Conservation (phyloP, 1,140 invertebrate genomes). For the Orchesella cincta region DNA sequence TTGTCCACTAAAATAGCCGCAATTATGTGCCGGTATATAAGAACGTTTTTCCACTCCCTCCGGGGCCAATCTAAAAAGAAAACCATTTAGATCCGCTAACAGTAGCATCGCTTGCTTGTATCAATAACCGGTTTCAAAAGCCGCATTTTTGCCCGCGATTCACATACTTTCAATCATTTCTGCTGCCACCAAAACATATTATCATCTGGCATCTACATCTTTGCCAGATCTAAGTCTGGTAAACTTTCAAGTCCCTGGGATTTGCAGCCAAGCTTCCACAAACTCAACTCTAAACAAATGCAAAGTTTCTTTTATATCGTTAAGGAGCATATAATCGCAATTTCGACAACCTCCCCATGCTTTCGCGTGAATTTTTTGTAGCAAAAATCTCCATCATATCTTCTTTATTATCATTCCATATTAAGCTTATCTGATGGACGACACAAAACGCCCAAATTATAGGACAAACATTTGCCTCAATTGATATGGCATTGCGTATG, state of each 20-base stretch:
- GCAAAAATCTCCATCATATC: slow-evolving; percentile 52
- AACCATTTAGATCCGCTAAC: slow-evolving; percentile 16
- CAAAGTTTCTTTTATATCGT: not conserved
- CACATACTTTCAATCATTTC: not conserved
- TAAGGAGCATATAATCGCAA: slow-evolving; percentile 37
- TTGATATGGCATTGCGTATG: slow-evolving; percentile 53
- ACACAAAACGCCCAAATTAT: slow-evolving; percentile 54
- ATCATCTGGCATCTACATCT: too few species aligned
- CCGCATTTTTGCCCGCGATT: not conserved
- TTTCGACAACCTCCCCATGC: not conserved
- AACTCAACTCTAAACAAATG: not conserved
- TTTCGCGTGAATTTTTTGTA: not conserved
- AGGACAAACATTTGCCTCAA: slow-evolving; percentile 57
- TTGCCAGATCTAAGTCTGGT: not conserved
- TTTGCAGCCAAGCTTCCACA: not conserved
- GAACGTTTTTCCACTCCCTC: slow-evolving; percentile 52
- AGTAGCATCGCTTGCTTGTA: not conserved
- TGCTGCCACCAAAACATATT: not conserved
- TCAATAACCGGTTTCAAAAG: not conserved
- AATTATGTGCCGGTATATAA: slow-evolving; percentile 51
- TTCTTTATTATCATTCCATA: slow-evolving; percentile 55
- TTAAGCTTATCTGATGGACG: slow-evolving; percentile 51
- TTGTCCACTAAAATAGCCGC: slow-evolving; percentile 20
- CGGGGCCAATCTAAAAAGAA: slow-evolving; percentile 49
- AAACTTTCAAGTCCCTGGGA: not conserved